Evolutionary conservation across 2,113 vertebrate species (phyloP), one percentile per base, ranked within the genome.

Genomic region (Planiliza haematocheilus): DNA sequence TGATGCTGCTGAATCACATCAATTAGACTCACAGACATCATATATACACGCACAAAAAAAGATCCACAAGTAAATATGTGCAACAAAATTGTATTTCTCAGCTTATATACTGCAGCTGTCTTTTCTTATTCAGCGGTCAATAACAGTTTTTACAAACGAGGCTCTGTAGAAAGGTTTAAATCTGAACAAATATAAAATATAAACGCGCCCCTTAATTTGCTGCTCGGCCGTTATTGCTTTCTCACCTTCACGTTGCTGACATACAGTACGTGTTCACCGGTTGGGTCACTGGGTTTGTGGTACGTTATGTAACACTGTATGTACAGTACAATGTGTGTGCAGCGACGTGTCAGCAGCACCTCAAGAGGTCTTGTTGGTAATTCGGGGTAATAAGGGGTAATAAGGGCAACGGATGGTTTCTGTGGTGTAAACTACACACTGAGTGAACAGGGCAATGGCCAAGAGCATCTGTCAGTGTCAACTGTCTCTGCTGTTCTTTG

Each of bases 351-450:
- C 13, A 39, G 36, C 49, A 49, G 62, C 37, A 65, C 18, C 48
- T 77, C 56, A 77, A 42, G 53, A 9, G n/a, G 30, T 62, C 39
- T 1, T 39, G 12, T 8, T 4, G 17, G 11, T 74, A 65, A 76
- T 63, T 43, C 45, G 57, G 3, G 70, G 24, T 56, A 65, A 76
- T 63, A 51, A 51, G 57, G 3, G 70, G 24, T 56, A 69, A 67
- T 49, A 70, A 64, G 41, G 48, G 57, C 62, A 57, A 82, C 14
- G 16, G n/a, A 68, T 60, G 56, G 30, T 11, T 51, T 71, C 16
- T 82, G 73, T 62, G 66, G 61, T 67, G 62, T 67, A 82, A 77
- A 82, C 68, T 60, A 70, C 42, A 66, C 55, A 43, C 48, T 56
- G 46, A 16, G 12, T 58, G 76, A 79, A 46, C 63, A 53, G 34